Evolutionary conservation across 2,113 vertebrate species (phyloP), one percentile per base, ranked within the genome.

Genomic region (Pollachius pollachius): DNA sequence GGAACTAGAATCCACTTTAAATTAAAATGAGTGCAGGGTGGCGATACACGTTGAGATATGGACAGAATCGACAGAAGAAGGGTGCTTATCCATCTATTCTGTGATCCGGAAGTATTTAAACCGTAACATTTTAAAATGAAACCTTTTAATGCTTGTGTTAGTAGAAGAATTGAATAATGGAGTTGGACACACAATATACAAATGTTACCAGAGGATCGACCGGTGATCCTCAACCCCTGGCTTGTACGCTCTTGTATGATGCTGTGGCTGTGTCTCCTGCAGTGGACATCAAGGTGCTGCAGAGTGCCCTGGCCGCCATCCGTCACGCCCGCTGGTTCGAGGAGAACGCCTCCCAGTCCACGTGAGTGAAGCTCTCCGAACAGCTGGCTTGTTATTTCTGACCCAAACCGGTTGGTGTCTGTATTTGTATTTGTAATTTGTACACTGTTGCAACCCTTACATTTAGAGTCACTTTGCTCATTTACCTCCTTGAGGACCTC

Each of bases 231-330:
- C 54, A 0, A 8, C 54, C 54, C 54, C 2, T 13, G 9, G 5
- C 52, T 12, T 52, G 9, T 52, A 15, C 15, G 52, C 3, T n/a
- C 54, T 57, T 57, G n/a, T n/a, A 1, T 17, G 52, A 18, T 25
- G 4, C 9, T 0, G 58, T 34, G 34, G 41, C 54, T 1, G 65
- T 7, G 5, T n/a, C 54, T 57, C 62, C 30, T 1, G 18, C 83
- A 99, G 97, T 99, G 95, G 96, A 99, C 80, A 99, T 99, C 85
- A 98, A 98, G 77, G 97, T 99, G 66, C 89, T 99, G 72, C 97
- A 99, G 84, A 98, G 96, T 0, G 97, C 97, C 6, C 92, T 99
- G 18, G 97, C 97, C 0, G 97, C 96, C 72, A 97, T 99, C 84
- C 87, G 97, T 1, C 97, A 99, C 0, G 96, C 97, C 1, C 95